Base-by-base conservation (phyloP, 2,888 invertebrate genomes). In the Chymomyza fuscimana region DNA sequence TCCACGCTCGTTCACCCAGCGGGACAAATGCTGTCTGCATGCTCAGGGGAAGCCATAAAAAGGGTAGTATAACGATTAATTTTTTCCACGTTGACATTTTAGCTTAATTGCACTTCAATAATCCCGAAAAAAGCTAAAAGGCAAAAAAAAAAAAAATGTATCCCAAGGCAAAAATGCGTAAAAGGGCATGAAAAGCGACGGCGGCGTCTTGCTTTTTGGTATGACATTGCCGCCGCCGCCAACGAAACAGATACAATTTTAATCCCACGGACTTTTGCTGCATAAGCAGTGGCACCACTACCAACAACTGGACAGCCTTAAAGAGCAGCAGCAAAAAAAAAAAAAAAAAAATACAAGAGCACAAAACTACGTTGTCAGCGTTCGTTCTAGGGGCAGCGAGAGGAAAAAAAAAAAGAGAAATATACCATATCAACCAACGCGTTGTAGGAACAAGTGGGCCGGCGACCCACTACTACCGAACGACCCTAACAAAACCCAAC, bases 101-200 rank as follows among this genome's bases (percentile, higher is more conserved):
- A 81, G 86, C 90, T 90, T 90, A 90, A 90, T 90, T 90, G 90
- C 90, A 90, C 90, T 90, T 90, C 90, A 90, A 89, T 90, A 90
- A 90, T 89, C 89, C 89, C 79, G 79, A 89, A 89, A 56, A 61
- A 86, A 80, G 60, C 51, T 19, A 65, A 70, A 65, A 74, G 62
- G 40, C 12, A 51, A 68, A 61, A 63, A 61, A 22, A 66, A 65
- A 40, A 73, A 75, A 70, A 75, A 69, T 62, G 69, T 72, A 75
- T 72, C 69, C 73, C 59, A 73, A 86, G 73, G 87, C 88, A 84
- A 82, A 85, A 88, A 84, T 87, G 88, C 85, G 85, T 88, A 85
- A 85, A 85, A 85, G 88, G 85, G 88, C 85, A 85, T 88, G 88
- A 85, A 88, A 88, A 87, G 87, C 86, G 85, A 81, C 87, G 74